Evolutionary conservation across 2,888 invertebrate species (phyloP).

Genomic region (Timema cristinae): DNA sequence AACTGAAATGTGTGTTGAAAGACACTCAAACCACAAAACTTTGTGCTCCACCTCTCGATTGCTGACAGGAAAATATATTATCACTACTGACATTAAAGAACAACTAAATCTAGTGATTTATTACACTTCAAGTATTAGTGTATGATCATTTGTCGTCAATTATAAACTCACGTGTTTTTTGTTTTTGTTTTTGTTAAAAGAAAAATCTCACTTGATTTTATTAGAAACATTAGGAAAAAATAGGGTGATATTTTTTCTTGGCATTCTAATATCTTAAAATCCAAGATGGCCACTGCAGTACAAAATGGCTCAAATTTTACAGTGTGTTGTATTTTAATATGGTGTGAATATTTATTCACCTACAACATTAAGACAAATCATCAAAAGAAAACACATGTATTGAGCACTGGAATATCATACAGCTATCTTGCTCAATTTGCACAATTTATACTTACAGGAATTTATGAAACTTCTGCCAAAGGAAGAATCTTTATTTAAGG

Average conservation of each 20-base stretch:
- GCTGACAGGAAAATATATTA: background rate
- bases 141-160: too few species aligned
- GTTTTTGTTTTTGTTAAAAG: too few species aligned
- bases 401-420: background rate
- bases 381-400: background rate
- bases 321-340: background rate
- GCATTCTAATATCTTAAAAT: too few species aligned
- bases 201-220: too few species aligned
- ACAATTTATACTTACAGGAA: background rate
- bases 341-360: conserved; percentile 6
- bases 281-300: too few species aligned
- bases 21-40: background rate
- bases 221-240: background rate
- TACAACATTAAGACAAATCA: background rate
- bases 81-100: background rate
- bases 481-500: background rate
- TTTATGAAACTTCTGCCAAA: background rate
- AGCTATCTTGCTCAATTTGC: background rate
- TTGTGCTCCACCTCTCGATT: background rate
- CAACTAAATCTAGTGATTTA: background rate
- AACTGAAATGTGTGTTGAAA: too few species aligned
- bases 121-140: background rate
- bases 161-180: too few species aligned
- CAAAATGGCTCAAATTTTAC: background rate
- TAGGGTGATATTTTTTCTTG: too few species aligned